These are phyloP conservation scores for Drosophila mettleri DNA, from an alignment of 2,888 invertebrate species.

Conservation along the genomic window DNA sequence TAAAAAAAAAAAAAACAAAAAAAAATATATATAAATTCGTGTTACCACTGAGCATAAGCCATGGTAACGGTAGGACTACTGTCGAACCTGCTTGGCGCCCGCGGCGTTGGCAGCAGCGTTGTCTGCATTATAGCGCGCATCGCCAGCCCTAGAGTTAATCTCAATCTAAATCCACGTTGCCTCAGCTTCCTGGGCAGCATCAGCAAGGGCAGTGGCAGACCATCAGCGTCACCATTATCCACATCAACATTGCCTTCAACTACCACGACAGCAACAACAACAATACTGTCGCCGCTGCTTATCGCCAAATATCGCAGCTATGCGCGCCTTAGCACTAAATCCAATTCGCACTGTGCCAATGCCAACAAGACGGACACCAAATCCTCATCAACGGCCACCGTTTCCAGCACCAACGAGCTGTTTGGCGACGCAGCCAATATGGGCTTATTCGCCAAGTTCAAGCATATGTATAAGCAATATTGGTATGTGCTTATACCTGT, in stretches of 20 bases:
- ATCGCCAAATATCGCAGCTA: slow-evolving; percentile 46
- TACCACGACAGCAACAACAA: slow-evolving; percentile 13
- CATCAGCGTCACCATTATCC: slow-evolving; percentile 14
- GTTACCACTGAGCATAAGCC: slow-evolving; percentile 23
- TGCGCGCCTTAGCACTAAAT: slow-evolving; percentile 57
- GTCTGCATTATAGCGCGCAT: slow-evolving; percentile 33
- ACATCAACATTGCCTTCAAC: slow-evolving; percentile 19
- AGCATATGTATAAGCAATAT: slow-evolving; percentile 96
- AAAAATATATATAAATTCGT: slow-evolving; percentile 21
- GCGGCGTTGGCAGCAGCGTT: slow-evolving; percentile 13
- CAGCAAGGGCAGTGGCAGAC: slow-evolving; percentile 12
- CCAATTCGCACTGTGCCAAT: slow-evolving; percentile 54
- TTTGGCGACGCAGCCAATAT: slow-evolving; percentile 85
- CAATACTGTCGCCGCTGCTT: slow-evolving; percentile 41
- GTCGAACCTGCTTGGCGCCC: slow-evolving; percentile 34
- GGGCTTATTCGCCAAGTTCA: slow-evolving; percentile 92
- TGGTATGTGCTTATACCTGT: slow-evolving; percentile 98
- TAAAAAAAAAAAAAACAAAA: slow-evolving; percentile 10
- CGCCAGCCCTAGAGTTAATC: slow-evolving; percentile 7
- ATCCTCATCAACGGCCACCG: slow-evolving; percentile 58
- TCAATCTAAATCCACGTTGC: slow-evolving; percentile 36
- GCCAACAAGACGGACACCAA: slow-evolving; percentile 71
- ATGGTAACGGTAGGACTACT: slow-evolving; percentile 53
- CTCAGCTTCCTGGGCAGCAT: slow-evolving; percentile 34
- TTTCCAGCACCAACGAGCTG: slow-evolving; percentile 62